These are phyloP conservation scores for Cephus spinipes DNA, from an alignment of 2,888 invertebrate species.

Conservation along the genomic window DNA sequence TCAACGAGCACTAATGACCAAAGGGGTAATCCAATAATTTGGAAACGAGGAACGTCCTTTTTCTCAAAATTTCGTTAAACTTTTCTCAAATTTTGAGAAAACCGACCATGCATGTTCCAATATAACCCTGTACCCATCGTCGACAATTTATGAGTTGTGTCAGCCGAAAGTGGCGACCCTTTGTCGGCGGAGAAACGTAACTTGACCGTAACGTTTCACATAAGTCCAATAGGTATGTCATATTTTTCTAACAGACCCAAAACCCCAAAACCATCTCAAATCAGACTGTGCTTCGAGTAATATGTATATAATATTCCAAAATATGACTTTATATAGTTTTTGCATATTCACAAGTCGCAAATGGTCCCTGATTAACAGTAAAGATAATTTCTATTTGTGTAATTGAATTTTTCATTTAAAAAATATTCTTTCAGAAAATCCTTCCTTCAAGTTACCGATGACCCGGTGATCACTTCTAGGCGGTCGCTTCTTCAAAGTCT, in stretches of 20 bases:
- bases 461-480: slow-evolving; percentile 1
- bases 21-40: slow-evolving; percentile 3
- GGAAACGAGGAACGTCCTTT: background rate
- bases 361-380: background rate
- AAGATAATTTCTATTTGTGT: background rate
- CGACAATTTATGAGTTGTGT: slow-evolving; percentile 22
- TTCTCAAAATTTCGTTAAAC: background rate
- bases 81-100: background rate
- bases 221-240: slow-evolving; percentile 18
- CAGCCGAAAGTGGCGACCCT: slow-evolving; percentile 19
- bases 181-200: slow-evolving; percentile 16
- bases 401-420: background rate
- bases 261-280: slow-evolving; percentile 6
- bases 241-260: slow-evolving; percentile 14
- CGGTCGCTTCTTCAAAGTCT: slow-evolving; percentile 1
- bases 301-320: slow-evolving; percentile 19
- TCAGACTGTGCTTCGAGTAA: slow-evolving; percentile 21
- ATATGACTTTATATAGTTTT: background rate
- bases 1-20: slow-evolving; percentile 2
- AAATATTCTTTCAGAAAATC: background rate
- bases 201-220: slow-evolving; percentile 21
- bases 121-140: slow-evolving; percentile 6
- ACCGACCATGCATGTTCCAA: background rate
- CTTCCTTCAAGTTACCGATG: background rate
- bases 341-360: background rate